phyloP scores from a whole-genome alignment of 2,888 invertebrate species.

The Entomobrya proxima region DNA sequence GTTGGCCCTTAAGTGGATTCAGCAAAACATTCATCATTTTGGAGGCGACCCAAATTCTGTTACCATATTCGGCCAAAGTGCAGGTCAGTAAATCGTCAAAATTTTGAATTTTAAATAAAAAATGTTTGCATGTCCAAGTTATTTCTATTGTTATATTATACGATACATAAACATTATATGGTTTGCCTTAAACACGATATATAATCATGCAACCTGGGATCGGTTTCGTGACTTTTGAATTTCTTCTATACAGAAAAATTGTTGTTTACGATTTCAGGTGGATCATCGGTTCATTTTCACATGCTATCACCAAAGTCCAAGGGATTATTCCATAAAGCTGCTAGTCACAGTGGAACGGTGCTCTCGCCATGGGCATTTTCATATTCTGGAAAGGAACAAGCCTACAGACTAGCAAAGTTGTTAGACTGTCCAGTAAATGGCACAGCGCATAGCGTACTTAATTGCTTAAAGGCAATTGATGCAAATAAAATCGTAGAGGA shows the following conservation, averaged over 20 bases:
- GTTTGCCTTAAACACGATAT: background rate
- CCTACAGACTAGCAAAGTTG: slow-evolving; percentile 36
- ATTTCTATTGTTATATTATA: too few relatives aligned
- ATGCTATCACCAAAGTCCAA: slow-evolving; percentile 62
- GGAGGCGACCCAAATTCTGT: slow-evolving; percentile 57
- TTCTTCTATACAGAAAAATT: too few relatives aligned
- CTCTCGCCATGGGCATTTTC: slow-evolving; percentile 49
- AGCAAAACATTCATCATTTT: slow-evolving; percentile 61
- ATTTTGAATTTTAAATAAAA: background rate
- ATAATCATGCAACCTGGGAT: too few relatives aligned
- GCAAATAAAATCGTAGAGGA: slow-evolving; percentile 59
- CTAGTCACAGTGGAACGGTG: slow-evolving; percentile 64
- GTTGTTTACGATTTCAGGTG: background rate
- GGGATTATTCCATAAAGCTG: slow-evolving; percentile 64
- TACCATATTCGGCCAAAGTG: slow-evolving; percentile 64
- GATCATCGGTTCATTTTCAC: slow-evolving; percentile 65
- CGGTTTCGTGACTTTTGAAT: too few relatives aligned
- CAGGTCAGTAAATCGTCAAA: slow-evolving; percentile 38
- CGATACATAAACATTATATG: too few relatives aligned
- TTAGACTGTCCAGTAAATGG: slow-evolving; percentile 66
- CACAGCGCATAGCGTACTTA: slow-evolving; percentile 17
- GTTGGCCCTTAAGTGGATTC: slow-evolving; percentile 63
- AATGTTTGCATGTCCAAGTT: too few relatives aligned
- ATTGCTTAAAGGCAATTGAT: slow-evolving; percentile 60
- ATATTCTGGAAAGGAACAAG: slow-evolving; percentile 57